These are phyloP conservation scores for Garra rufa DNA, from an alignment of 2,113 vertebrate genomes.

Conservation along the genomic window DNA sequence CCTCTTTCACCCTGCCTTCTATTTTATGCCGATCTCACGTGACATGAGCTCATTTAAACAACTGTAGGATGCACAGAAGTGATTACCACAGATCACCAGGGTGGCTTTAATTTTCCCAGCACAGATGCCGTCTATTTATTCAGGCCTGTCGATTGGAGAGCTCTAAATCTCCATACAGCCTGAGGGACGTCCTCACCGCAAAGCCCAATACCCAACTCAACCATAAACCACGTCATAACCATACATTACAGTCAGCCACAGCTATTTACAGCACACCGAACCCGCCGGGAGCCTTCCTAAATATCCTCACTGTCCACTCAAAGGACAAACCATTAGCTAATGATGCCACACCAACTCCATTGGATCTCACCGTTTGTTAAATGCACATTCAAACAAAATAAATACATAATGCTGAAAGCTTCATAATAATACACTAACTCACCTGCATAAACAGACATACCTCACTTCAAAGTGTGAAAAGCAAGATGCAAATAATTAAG, in stretches of 20 bases:
- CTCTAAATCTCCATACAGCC: neutral
- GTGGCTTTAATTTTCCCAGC: neutral
- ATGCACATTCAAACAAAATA: neutral
- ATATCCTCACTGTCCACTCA: conserved; percentile 36
- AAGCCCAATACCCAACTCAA: conserved; percentile 10
- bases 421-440: conserved; percentile 58
- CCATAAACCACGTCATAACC: conserved; percentile 16
- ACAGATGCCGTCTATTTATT: neutral
- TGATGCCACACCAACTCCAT: conserved; percentile 39
- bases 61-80: neutral
- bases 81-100: neutral
- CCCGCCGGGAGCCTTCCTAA: conserved; percentile 55
- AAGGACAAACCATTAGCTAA: conserved; percentile 61
- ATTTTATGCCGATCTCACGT: neutral
- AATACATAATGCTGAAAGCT: conserved; percentile 14
- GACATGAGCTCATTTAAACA: neutral
- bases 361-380: neutral
- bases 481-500: conserved; percentile 55
- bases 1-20: neutral
- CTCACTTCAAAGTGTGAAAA: conserved; percentile 30
- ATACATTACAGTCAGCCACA: conserved; percentile 18
- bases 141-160: neutral
- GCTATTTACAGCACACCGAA: conserved; percentile 32
- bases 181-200: neutral
- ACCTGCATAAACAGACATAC: conserved; percentile 57